These are phyloP conservation scores for Rutpela maculata DNA, from an alignment of 2,888 invertebrate species.

Conservation along the genomic window DNA sequence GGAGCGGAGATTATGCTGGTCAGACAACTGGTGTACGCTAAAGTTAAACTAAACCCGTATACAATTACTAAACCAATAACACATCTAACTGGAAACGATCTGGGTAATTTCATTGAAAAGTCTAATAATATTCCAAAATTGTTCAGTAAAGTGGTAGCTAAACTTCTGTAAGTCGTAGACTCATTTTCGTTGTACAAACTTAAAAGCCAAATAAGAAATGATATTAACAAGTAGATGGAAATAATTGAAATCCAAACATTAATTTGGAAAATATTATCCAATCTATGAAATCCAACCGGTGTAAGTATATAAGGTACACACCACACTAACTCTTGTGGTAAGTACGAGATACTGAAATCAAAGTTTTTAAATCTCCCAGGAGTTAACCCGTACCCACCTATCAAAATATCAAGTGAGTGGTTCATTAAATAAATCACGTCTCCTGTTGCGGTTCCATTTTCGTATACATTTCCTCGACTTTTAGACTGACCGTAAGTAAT, in stretches of 20 bases:
- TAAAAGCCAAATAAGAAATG: conserved; percentile 35
- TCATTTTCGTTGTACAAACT: conserved; percentile 30
- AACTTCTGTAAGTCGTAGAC: conserved; percentile 30
- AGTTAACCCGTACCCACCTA: conserved; percentile 44
- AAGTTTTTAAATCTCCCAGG: conserved; percentile 17
- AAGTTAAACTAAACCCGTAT: conserved; percentile 15
- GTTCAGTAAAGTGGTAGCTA: conserved; percentile 8
- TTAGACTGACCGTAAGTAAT: conserved; percentile 48
- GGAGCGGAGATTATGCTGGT: conserved; percentile 41
- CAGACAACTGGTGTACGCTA: conserved; percentile 32
- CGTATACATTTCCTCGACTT: conserved; percentile 53
- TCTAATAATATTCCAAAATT: conserved; percentile 21
- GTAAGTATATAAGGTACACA: conserved; percentile 40
- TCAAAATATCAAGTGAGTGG: conserved; percentile 41
- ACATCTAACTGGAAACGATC: conserved; percentile 38
- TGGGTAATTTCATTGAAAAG: conserved; percentile 1
- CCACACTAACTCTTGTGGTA: conserved; percentile 29
- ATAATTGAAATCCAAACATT: not conserved
- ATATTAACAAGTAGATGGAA: conserved; percentile 13
- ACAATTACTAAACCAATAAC: conserved; percentile 34
- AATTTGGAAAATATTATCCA: conserved; percentile 7
- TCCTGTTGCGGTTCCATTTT: conserved; percentile 53
- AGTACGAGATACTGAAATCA: conserved; percentile 40
- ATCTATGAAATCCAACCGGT: conserved; percentile 35
- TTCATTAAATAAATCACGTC: not conserved